Evolutionary conservation across 2,113 vertebrate species (phyloP).

Genomic region (Myotis davidii): DNA sequence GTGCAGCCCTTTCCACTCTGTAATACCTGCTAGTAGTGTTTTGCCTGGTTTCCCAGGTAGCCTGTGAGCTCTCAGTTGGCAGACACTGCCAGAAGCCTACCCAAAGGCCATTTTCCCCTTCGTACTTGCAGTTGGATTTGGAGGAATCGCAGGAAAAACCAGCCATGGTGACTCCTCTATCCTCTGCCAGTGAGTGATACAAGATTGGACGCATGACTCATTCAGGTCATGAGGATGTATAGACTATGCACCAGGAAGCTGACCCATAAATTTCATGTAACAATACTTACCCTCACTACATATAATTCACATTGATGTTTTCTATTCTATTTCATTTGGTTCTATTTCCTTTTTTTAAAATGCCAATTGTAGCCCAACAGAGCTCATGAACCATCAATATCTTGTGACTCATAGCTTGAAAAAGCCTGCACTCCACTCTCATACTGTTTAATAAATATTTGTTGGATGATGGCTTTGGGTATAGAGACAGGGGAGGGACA

Average conservation of each 20-base stretch:
- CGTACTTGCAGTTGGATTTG: background rate
- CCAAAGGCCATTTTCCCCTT: background rate
- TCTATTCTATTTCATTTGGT: background rate
- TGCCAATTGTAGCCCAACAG: background rate
- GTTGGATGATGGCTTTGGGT: background rate
- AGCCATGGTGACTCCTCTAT: background rate
- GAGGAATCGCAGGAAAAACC: background rate
- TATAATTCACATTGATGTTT: background rate
- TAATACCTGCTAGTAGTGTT: background rate
- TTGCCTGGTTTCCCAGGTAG: background rate
- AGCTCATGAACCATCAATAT: background rate
- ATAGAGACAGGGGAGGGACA: background rate
- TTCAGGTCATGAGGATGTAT: background rate
- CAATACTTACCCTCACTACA: background rate
- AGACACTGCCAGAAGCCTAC: background rate
- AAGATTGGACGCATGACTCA: background rate
- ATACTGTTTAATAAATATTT: constrained; percentile 6
- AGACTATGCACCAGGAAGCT: background rate
- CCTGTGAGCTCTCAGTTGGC: background rate
- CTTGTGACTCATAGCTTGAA: background rate
- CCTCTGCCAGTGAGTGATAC: background rate
- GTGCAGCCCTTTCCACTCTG: background rate
- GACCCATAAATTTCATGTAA: background rate
- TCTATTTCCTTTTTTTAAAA: background rate
- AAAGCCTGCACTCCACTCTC: background rate